Evolutionary conservation across 2,888 invertebrate genomes (phyloP), one percentile per base, ranked within the genome.

Genomic region (Drosophila mettleri): DNA sequence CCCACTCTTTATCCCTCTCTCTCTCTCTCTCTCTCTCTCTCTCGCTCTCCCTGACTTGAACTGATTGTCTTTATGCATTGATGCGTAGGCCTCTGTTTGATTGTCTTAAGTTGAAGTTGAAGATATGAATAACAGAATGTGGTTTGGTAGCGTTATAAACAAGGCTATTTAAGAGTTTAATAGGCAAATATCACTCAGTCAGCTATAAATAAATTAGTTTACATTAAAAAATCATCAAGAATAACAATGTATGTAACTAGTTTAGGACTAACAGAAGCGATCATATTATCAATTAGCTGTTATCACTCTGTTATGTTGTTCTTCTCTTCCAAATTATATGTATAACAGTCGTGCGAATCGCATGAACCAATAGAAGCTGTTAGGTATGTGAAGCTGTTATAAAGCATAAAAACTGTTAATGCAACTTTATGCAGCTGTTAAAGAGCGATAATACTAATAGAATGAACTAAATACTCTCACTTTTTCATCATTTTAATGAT

Each of bases 121-220:
- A 73, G 65, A 78, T 78, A 81, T 86, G 78, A 78, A 78, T 72
- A 60, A 63, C 46, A 33, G 18, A 49, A 70, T 54, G 60, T 41
- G 36, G 45, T 46, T 38, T 61, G 64, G 54, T 38, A 58, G 51
- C 68, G 46, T 59, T 73, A 66, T 64, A 73, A 76, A 78, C 62
- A 78, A 74, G 48, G 10, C 53, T 57, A 38, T 65, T 48, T 45
- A 57, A 18, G 18, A 31, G 18, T 38, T 74, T 57, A 62, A 58
- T 69, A 52, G 46, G 27, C 60, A 39, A 72, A 61, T 45, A 34
- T 49, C 34, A 53, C 48, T 51, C 14, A 46, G 31, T 16, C n/a
- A 5, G 14, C 36, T 16, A 24, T 34, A 24, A 27, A 52, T 36
- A 38, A 6, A 66, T 39, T 33, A 8, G 43, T 63, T 68, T 59